Evolutionary conservation across 1,140 invertebrate genomes (phyloP).

Genomic region (Thrips palmi): DNA sequence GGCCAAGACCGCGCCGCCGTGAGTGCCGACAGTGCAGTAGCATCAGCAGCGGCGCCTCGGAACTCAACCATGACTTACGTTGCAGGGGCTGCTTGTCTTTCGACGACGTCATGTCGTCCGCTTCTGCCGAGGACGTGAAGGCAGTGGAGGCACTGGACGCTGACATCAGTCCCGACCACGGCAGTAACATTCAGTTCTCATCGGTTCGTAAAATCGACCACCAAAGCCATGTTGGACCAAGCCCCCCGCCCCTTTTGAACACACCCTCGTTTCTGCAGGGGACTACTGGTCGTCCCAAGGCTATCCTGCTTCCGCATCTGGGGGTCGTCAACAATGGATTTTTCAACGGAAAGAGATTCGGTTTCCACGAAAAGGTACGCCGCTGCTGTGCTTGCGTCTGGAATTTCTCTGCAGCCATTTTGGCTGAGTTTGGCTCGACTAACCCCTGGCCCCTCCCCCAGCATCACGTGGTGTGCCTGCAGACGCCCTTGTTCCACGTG

Average conservation of each 20-base stretch:
- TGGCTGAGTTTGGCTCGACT: too few relatives aligned
- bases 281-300: slow-evolving; percentile 79
- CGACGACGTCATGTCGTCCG: too few relatives aligned
- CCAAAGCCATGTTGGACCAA: neutral
- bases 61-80: too few relatives aligned
- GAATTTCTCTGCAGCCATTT: neutral
- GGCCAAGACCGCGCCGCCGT: slow-evolving; percentile 30
- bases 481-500: slow-evolving; percentile 86
- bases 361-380: slow-evolving; percentile 10
- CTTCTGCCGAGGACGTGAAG: too few relatives aligned
- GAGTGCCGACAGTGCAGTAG: too few relatives aligned
- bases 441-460: too few relatives aligned
- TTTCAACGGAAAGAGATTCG: slow-evolving; percentile 11
- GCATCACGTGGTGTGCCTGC: slow-evolving; percentile 37
- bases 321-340: slow-evolving; percentile 74
- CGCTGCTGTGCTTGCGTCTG: neutral
- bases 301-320: slow-evolving; percentile 61
- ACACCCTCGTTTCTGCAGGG: too few relatives aligned
- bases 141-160: too few relatives aligned
- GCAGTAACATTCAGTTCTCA: slow-evolving; percentile 71
- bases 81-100: too few relatives aligned
- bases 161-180: too few relatives aligned
- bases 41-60: too few relatives aligned
- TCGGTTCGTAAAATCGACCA: slow-evolving; percentile 41
- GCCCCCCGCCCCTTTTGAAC: slow-evolving; percentile 14